Evolutionary conservation across 2,797 vertebrate species (phyloP).

Genomic region (Phataginus tricuspis): DNA sequence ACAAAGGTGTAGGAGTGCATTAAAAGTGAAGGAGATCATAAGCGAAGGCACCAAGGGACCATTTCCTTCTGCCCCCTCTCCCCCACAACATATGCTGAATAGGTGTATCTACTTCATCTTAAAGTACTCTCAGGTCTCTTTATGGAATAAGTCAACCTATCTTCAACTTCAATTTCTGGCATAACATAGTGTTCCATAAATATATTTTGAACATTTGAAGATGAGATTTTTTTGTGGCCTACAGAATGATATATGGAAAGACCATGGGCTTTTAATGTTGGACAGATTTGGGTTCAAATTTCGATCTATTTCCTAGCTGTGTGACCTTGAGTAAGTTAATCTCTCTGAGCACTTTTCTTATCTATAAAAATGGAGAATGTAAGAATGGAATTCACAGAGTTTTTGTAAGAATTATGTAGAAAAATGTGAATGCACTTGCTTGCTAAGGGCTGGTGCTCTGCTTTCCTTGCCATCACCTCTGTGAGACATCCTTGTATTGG

Average conservation of each 20-base stretch:
- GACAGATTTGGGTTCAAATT: background rate
- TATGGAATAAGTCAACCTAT: background rate
- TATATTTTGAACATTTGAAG: conserved; percentile 15
- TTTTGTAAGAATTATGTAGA: background rate
- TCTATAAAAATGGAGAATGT: background rate
- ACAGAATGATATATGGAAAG: background rate
- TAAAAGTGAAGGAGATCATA: background rate
- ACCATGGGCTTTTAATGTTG: background rate
- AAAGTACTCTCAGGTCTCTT: background rate
- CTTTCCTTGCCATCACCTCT: background rate
- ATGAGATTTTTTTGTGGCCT: background rate
- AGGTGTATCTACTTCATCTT: background rate
- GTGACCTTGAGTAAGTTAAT: background rate
- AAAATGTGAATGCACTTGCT: background rate
- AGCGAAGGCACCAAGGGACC: background rate
- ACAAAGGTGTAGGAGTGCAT: background rate
- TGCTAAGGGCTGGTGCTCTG: background rate
- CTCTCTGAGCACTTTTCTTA: background rate
- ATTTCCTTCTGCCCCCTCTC: background rate
- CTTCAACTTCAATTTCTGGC: background rate
- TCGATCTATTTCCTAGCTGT: background rate
- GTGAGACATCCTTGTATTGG: background rate
- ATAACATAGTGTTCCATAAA: background rate
- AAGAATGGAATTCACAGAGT: background rate
- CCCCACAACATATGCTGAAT: background rate